Conservation (phyloP, 2,113 vertebrate species). For the Nyctibius bracteatus region DNA sequence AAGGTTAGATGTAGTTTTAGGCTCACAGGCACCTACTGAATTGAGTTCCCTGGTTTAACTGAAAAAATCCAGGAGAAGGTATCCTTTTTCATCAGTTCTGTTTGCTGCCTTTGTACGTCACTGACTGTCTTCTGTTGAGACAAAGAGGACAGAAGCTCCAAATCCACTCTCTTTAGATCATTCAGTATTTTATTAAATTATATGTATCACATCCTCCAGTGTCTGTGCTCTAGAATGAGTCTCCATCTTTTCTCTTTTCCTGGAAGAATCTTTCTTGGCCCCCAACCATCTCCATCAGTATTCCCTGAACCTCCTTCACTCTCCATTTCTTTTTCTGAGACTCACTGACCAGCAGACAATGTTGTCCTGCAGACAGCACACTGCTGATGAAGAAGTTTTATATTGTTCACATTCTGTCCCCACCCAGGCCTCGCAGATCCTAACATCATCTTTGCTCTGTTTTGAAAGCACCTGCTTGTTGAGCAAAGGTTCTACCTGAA, state of each 20-base stretch:
- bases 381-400: background rate
- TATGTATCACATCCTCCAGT: background rate
- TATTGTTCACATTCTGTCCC: background rate
- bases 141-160: background rate
- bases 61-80: background rate
- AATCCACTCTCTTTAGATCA: background rate
- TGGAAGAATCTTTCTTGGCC: background rate
- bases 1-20: background rate
- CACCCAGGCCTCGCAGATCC: background rate
- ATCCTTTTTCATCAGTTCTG: background rate
- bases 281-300: background rate
- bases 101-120: background rate
- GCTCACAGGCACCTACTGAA: background rate
- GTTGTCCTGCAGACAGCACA: background rate
- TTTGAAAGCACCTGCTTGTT: background rate
- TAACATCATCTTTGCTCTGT: background rate
- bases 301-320: background rate
- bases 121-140: background rate
- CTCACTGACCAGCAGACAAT: accelerated
- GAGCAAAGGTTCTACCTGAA: background rate
- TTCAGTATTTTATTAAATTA: background rate
- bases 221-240: background rate
- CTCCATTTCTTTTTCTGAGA: background rate
- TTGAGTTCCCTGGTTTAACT: background rate
- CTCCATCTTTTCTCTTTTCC: background rate